Base-by-base conservation (phyloP, 2,888 invertebrate genomes). In the Limnephilus lunatus region DNA sequence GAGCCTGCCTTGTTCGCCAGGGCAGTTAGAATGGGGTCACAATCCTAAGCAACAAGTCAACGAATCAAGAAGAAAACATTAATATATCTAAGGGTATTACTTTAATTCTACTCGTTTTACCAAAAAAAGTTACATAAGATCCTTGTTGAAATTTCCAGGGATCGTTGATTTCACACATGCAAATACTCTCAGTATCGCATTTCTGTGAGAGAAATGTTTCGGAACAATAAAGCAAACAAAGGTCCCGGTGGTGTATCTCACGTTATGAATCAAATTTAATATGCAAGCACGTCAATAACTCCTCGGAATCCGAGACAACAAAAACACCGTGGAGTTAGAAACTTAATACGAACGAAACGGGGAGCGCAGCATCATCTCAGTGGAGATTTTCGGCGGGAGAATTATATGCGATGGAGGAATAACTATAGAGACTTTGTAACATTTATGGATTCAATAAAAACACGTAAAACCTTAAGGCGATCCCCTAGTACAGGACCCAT, bases 251-350 rank as follows among this genome's bases (percentile, higher is more conserved):
- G n/a, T 30, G 86, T 30, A 89, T 32, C 80, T 89, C 89, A 35
- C 35, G 80, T 89, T 89, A 89, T 89, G 89, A 89, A 89, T 89
- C 82, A 83, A 90, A 90, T 90, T 90, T 90, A 90, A 85, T 85
- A 90, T 85, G 30, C 53, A n/a, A 31, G 53, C 90, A 68, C 80
- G 85, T 90, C 85, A 85, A 82, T 90, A 90, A 44, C 83, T 90
- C 90, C 30, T 30, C 31, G 90, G 90, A 90, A 90, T 90, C 83
- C 90, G 83, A 90, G 90, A 85, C 83, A 81, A 90, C 31, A 83
- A 83, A 83, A 83, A 81, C 48, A 53, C 82, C 83, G 90, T 83
- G 48, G 30, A 83, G 82, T 90, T 82, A 90, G 90, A 90, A 90
- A 90, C 85, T 25, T 83, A 83, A 90, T 90, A 86, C 86, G 39